A percentile compares a stretch with the other conserved stretches of the same genome.
phyloP scores from a whole-genome alignment of 2,113 vertebrate genomes.

The Dunckerocampus dactyliophorus region DNA sequence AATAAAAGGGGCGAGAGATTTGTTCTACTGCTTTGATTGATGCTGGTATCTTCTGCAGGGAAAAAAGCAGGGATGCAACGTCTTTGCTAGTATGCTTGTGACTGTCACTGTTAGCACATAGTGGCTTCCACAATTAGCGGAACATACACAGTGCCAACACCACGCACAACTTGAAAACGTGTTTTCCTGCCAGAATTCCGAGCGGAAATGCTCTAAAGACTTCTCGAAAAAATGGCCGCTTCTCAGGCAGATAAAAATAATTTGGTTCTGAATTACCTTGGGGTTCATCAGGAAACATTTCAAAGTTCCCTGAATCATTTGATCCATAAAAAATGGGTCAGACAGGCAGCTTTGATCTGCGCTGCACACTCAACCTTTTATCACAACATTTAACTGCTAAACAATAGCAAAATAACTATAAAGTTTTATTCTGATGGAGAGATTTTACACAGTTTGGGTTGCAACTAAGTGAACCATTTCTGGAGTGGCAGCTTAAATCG shows the following conservation, averaged over 20 bases:
- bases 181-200: not conserved
- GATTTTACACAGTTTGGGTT: slow-evolving; percentile 1
- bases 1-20: not conserved
- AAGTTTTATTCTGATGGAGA: not conserved
- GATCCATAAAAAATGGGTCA: not conserved
- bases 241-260: not conserved
- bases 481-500: slow-evolving; percentile 19
- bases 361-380: not conserved
- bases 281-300: not conserved
- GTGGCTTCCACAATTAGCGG: slow-evolving; percentile 9
- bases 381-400: not conserved
- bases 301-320: not conserved
- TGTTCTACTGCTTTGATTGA: slow-evolving; percentile 27
- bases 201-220: not conserved
- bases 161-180: not conserved
- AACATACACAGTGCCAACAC: slow-evolving; percentile 5
- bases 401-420: not conserved
- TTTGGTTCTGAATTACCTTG: not conserved
- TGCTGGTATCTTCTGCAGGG: no score
- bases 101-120: slow-evolving; percentile 13
- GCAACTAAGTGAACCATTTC: slow-evolving; percentile 13
- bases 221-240: not conserved
- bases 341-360: not conserved
- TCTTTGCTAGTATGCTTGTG: not conserved
- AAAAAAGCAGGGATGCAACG: no score